Percentiles rank a stretch among this genome's conserved stretches.
Evolutionary conservation across 2,888 invertebrate genomes (phyloP).

Genomic region (Macrophya alboannulata): DNA sequence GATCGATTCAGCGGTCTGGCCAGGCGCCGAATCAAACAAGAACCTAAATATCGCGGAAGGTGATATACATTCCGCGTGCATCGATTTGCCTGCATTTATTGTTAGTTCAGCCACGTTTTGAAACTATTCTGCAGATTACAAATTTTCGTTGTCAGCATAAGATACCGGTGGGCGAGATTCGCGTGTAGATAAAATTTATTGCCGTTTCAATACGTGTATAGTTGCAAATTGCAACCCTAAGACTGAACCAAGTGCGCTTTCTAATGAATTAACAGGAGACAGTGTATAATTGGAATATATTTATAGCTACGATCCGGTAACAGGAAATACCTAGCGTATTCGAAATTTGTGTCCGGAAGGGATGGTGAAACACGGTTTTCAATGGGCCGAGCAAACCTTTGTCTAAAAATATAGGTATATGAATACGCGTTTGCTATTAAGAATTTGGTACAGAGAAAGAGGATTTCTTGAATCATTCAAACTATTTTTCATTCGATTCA

Average conservation of each 20-base stretch:
- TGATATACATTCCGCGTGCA: conserved; percentile 12
- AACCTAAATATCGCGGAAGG: background rate
- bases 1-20: conserved; percentile 37
- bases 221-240: background rate
- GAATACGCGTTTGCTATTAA: background rate
- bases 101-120: background rate
- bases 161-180: conserved; percentile 23
- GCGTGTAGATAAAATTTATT: conserved; percentile 41
- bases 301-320: conserved; percentile 1
- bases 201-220: background rate
- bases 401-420: background rate
- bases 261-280: conserved; percentile 22
- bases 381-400: background rate
- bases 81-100: conserved; percentile 18
- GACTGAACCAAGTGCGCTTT: conserved; percentile 13
- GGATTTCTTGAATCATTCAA: background rate
- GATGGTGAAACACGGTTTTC: background rate
- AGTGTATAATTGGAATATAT: conserved; percentile 12
- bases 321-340: background rate
- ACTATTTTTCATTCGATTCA: background rate
- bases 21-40: conserved; percentile 15
- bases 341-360: background rate
- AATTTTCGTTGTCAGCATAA: background rate
- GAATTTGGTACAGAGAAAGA: background rate
- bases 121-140: background rate